Percentiles rank a stretch among this genome's conserved stretches.
Conservation (phyloP, 2,113 vertebrate genomes). For the Diadophis punctatus region DNA sequence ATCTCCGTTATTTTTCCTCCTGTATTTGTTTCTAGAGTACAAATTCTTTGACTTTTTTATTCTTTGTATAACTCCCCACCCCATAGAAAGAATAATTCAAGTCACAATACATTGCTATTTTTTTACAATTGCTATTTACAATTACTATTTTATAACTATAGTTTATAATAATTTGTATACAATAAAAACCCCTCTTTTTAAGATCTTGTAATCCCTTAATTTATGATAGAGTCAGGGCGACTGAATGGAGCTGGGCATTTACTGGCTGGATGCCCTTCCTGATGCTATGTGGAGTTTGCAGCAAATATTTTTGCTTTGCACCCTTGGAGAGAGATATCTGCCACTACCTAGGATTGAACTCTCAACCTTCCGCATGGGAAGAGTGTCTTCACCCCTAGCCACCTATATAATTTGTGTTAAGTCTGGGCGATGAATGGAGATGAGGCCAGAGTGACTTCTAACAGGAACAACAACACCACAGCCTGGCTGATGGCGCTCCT, state of each 20-base stretch:
- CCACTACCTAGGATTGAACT: not conserved
- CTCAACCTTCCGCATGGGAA: not conserved
- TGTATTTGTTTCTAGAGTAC: not conserved
- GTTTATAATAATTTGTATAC: not conserved
- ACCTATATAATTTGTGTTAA: not conserved
- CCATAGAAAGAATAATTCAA: not conserved
- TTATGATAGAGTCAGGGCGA: not conserved
- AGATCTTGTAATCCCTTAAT: not conserved
- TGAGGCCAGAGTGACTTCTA: too few relatives aligned
- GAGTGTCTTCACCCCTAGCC: not conserved
- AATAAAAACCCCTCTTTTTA: not conserved
- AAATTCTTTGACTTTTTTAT: not conserved
- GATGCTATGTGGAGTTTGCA: not conserved
- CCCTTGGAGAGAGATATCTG: not conserved
- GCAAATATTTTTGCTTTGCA: not conserved
- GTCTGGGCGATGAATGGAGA: too few relatives aligned
- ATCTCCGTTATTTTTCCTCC: not conserved
- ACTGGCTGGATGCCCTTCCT: not conserved
- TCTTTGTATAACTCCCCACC: not conserved
- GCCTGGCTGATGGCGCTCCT: too few relatives aligned
- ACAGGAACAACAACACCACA: too few relatives aligned
- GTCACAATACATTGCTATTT: not conserved
- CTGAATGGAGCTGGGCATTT: not conserved
- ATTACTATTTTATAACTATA: not conserved
- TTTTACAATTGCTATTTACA: not conserved